phyloP scores from a whole-genome alignment of 2,113 vertebrate genomes.

The Phyllostomus hastatus region DNA sequence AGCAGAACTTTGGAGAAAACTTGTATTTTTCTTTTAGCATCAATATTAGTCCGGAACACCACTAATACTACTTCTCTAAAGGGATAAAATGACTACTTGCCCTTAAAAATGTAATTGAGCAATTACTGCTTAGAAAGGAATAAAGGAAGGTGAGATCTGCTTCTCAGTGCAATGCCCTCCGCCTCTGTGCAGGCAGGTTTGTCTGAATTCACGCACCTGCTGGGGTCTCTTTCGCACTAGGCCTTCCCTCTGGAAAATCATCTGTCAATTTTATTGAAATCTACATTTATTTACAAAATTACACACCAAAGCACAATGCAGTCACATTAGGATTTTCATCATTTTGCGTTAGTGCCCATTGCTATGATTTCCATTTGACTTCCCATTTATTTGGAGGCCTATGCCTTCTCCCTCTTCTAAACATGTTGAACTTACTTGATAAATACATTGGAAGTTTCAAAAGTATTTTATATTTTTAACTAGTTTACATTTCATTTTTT shows the following conservation, averaged over 20 bases:
- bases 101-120: background rate
- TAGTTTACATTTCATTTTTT: background rate
- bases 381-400: background rate
- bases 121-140: background rate
- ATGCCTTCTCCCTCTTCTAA: background rate
- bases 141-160: background rate
- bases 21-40: background rate
- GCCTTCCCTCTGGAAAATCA: background rate
- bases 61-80: background rate
- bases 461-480: background rate
- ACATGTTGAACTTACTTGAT: background rate
- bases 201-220: background rate
- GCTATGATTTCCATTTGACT: background rate
- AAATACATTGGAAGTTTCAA: background rate
- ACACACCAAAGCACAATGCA: background rate
- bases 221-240: background rate
- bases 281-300: background rate
- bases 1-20: background rate
- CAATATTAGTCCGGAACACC: background rate
- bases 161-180: background rate
- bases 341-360: background rate
- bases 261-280: background rate
- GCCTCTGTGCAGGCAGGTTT: background rate
- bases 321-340: background rate
- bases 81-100: background rate